Base-by-base conservation (phyloP, 53 echinoderm and acorn worm genomes). In the Henricia sp. region DNA sequence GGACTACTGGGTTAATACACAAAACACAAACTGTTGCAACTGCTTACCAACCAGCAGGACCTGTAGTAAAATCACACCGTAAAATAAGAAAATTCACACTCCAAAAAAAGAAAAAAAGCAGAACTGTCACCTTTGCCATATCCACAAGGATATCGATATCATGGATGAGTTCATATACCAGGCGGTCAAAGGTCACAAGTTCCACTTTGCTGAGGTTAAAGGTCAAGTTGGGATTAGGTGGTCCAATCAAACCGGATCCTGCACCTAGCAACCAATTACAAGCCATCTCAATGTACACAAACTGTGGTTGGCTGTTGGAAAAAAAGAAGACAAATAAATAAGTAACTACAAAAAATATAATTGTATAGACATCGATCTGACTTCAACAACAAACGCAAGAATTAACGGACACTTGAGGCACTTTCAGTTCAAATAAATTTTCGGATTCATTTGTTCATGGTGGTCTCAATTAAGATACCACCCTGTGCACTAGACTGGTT, bases 231-330 rank as follows among this genome's bases (percentile, higher is more conserved):
- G 58, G 72, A 19, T 82, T 52, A 1, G 96, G 96, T 28, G 96
- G 91, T 11, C 85, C 89, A 43, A 96, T 93, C 34, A 96, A 63
- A 57, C 87, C 86, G 27, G 82, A 60, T 3, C 93, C 96, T 4
- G 82, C 96, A 0, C 93, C 93, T 73, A 89, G 89, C 40, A 93
- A 84, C 21, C 66, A 58, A 67, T 96, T 96, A 39, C 91, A 91
- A 0, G 93, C 96, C 93, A 93, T 93, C 59, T 93, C 96, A 71
- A 96, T 87, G 59, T 91, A 91, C 57, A 90, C 36, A 2, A 35
- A 59, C 30, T 70, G 68, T 1, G 20, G 35, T 19, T 28, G 10
- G 10, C 60, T 64, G 63, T 28, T 12, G 30, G 13, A 21, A 14
- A 9, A 21, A 33, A 59, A 77, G 6, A 52, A 35, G 21, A 20